Conservation (phyloP, 1,140 invertebrate species). For the Drosophila jambulina region DNA sequence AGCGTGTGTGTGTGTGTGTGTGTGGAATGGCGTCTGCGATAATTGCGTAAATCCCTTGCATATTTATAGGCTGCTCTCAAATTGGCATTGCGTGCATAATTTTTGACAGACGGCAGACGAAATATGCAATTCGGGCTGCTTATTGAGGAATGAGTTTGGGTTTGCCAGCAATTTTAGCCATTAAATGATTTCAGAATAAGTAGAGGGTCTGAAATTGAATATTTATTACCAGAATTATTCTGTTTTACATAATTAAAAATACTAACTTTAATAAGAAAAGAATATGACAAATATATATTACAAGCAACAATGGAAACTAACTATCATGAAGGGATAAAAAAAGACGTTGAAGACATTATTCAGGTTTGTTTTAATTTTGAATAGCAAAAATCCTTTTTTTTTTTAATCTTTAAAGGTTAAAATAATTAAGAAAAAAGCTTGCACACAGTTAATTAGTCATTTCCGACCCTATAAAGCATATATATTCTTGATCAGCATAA, state of each 20-base stretch:
- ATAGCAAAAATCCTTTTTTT: not conserved
- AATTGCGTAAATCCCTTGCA: constrained; percentile 67
- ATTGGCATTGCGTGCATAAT: constrained; percentile 29
- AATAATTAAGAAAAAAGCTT: too few relatives aligned
- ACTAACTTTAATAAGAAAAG: not conserved
- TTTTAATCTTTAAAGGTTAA: too few relatives aligned
- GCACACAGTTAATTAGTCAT: too few relatives aligned
- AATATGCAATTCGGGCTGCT: not conserved
- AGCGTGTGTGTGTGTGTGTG: not conserved
- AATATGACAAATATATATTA: not conserved
- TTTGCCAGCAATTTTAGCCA: not conserved
- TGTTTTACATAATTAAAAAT: not conserved
- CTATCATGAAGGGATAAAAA: not conserved
- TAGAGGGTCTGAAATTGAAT: not conserved
- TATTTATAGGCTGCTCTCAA: constrained; percentile 59
- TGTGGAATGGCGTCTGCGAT: constrained; percentile 31
- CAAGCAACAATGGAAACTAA: not conserved
- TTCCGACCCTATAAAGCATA: too few relatives aligned
- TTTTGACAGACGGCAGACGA: constrained; percentile 10
- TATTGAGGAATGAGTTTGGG: not conserved
- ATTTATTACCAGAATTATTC: not conserved
- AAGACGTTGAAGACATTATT: not conserved
- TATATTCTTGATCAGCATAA: too few relatives aligned
- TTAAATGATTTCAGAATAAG: not conserved
- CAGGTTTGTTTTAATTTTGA: not conserved